Base-by-base conservation (phyloP, 2,888 invertebrate species). In the Chrysomela aeneicollis region DNA sequence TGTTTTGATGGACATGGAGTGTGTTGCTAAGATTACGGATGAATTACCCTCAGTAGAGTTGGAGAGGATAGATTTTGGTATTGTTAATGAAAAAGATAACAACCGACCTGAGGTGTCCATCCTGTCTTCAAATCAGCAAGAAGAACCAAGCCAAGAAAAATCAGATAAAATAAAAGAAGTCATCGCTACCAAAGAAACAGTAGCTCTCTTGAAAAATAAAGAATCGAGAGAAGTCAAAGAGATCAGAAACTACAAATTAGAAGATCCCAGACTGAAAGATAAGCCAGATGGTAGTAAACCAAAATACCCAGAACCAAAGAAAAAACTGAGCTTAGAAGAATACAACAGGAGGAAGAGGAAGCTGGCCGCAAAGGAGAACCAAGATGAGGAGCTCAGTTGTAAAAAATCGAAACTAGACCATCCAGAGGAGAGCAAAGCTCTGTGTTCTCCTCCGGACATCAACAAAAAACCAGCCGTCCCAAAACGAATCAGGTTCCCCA, bases 281-380 rank as follows among this genome's bases (percentile, higher is more conserved):
- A 55, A 32, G 19, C 54, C 15, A n/a, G 58, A 57, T 52, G 51
- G 46, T 26, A 26, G 22, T 26, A 32, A 50, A 10, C 32, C 37
- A 3, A 59, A 66, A 51, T 54, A 63, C n/a, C 21, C 32, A 2
- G 66, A 63, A 37, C 42, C 47, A 1, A 73, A 73, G 53, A 70
- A 59, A 47, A 73, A 72, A 57, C 71, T 78, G 5, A 77, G 77
- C 52, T 68, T 76, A 37, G 74, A 75, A 26, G 78, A 78, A 59
- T 78, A 78, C 64, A 76, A 76, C 37, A 74, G 66, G 32, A 63
- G 78, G 12, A 78, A 77, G 59, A 59, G 76, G 51, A 78, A 76
- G 67, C 50, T 66, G 3, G 15, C 21, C 0, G 54, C 26, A 18
- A 61, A 57, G n/a, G 57, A 59, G 15, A 10, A 51, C 19, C 26